phyloP scores from a whole-genome alignment of 2,797 vertebrate genomes.

The Platyrinchus mystaceus region DNA sequence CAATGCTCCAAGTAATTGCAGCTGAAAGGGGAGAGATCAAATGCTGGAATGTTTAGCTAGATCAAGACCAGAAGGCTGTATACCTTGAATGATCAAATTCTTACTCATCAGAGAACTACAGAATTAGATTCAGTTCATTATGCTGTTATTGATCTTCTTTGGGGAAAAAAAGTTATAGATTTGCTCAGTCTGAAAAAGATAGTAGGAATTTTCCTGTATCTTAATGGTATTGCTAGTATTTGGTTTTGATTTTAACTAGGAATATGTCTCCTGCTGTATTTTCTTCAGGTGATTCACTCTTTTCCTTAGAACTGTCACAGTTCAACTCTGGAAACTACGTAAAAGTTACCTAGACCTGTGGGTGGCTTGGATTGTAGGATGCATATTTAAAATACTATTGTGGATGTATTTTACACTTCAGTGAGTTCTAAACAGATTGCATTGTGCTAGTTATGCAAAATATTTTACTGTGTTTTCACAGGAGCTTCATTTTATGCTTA shows the following conservation, averaged over 20 bases:
- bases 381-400: background rate
- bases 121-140: constrained; percentile 14
- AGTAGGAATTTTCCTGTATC: background rate
- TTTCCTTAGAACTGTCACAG: background rate
- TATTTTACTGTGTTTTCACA: background rate
- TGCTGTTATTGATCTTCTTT: background rate
- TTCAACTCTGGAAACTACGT: background rate
- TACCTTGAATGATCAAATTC: background rate
- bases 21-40: background rate
- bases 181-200: background rate
- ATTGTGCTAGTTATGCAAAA: background rate
- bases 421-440: background rate
- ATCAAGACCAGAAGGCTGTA: background rate
- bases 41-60: background rate
- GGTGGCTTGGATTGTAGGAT: background rate
- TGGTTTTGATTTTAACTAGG: background rate
- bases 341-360: background rate
- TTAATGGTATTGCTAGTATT: background rate
- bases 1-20: background rate
- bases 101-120: background rate
- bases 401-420: background rate
- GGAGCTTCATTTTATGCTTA: background rate
- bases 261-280: background rate
- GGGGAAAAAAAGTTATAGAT: background rate
- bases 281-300: background rate